Conservation (phyloP, 2,113 vertebrate species). For the Ochotona curzoniae region DNA sequence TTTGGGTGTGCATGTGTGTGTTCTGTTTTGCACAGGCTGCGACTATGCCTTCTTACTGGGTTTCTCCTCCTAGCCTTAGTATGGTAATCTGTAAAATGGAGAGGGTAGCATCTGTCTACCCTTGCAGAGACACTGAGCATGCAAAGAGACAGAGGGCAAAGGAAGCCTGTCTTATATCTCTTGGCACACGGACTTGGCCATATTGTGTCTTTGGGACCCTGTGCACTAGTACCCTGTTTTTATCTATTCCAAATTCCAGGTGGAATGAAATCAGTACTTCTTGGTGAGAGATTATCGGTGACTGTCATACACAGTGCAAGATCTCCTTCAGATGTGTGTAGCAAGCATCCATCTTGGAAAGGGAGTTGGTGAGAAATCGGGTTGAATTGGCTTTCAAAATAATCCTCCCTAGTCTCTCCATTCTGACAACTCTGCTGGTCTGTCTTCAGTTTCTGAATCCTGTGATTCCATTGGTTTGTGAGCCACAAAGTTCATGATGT, state of each 20-base stretch:
- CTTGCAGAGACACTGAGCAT: background rate
- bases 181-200: rapidly evolving
- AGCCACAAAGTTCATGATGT: rapidly evolving
- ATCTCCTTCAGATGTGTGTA: background rate
- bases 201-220: background rate
- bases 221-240: rapidly evolving
- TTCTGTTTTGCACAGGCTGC: rapidly evolving
- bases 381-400: background rate
- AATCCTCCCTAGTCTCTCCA: background rate
- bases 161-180: rapidly evolving
- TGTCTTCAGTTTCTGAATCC: slow-evolving; percentile 19
- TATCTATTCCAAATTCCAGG: background rate
- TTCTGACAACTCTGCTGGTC: background rate
- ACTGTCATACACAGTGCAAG: too few relatives aligned
- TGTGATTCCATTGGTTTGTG: background rate
- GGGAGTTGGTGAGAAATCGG: background rate
- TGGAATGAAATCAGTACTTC: background rate
- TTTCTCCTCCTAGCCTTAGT: background rate
- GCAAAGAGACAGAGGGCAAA: too few relatives aligned
- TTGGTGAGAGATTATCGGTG: background rate
- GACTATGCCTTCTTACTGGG: background rate
- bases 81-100: background rate
- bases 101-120: background rate
- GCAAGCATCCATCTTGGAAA: background rate
- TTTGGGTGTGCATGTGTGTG: rapidly evolving